Evolutionary conservation across 2,113 vertebrate genomes (phyloP), one percentile per base, ranked within the genome.

Genomic region (Thoracochromis brauschi): DNA sequence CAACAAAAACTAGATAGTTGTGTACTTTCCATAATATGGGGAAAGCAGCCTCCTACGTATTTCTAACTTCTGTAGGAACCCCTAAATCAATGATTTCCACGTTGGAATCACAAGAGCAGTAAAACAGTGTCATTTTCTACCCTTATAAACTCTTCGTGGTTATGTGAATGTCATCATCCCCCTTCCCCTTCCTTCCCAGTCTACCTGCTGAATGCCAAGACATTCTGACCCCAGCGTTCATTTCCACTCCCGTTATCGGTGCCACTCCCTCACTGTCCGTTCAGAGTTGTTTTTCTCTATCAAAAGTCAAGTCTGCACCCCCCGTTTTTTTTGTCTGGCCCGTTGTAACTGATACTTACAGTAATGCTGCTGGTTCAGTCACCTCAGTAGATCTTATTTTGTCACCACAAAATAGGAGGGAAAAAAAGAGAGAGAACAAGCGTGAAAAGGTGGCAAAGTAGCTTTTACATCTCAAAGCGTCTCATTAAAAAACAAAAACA

Each of bases 331-430:
- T n/a, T 38, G 33, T 19, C 73, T 78, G 26, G 10, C 17, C 82
- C 85, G 45, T 91, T 93, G 71, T 91, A 38, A 89, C 85, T 90
- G 92, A 93, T 95, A 89, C 86, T 92, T 75, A 84, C 49, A 83
- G 84, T 87, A 82, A 82, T 84, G 90, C 94, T 96, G 94, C 93
- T 94, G 79, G 47, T 80, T 85, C 40, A 63, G 65, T 91, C 88
- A 82, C 84, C 88, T 92, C 68, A 82, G 82, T 86, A 82, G 83
- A 90, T 87, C 86, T 82, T 78, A 57, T 57, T 68, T 21, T 57
- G 49, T 81, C 83, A 82, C 60, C 24, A 24, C 45, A 83, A 78
- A 38, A 75, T 35, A 75, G 78, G 21, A 3, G 5, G 19, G 1
- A 0, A 7, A 75, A 80, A 29, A 17, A 29, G 42, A 47, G 21